Base-by-base conservation (phyloP, 2,888 invertebrate genomes). In the Scaptodrosophila latifasciaeformis region DNA sequence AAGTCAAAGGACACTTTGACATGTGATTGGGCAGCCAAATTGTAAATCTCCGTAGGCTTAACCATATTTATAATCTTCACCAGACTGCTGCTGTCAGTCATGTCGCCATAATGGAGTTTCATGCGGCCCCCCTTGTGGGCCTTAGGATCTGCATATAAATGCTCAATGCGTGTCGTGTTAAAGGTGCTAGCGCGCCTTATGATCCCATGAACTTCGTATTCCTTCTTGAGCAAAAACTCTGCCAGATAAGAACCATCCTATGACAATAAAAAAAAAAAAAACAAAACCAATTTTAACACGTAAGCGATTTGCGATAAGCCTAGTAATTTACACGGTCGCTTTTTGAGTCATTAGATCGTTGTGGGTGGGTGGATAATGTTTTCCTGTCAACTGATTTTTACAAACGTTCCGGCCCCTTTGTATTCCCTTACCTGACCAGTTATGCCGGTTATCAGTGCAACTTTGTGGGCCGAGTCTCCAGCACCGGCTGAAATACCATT, bases 1-100 rank as follows among this genome's bases (percentile, higher is more conserved):
- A 99, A 88, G 83, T 99, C 99, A 84, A 99, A 99, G 0, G 99
- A 99, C 30, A 98, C 97, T 88, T 99, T 99, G 1, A 99, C 99
- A 87, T 99, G 99, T 68, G 98, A 98, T 85, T 99, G 99, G 0
- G 99, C 99, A 1, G 97, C 99, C 62, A 99, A 89, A 88, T 99
- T 99, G 86, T 99, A 99, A 66, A 99, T 95, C 88, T 99, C 99
- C 30, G 91, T 91, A 0, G 99, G 99, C 74, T 87, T 84, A 7
- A 87, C 86, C 63, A 77, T 78, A 15, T 87, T 86, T 49, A 97
- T 94, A 27, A 96, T 91, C 88, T 95, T 96, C 18, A 95, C 93
- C 57, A 97, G 88, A 85, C 97, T 97, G 62, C 97, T 96, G 44
- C 97, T 97, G 86, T 99, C 99, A 0, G 99, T 99, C 91, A 99